Base-by-base conservation (phyloP, 2,113 vertebrate genomes). In the Aldabrachelys gigantea region DNA sequence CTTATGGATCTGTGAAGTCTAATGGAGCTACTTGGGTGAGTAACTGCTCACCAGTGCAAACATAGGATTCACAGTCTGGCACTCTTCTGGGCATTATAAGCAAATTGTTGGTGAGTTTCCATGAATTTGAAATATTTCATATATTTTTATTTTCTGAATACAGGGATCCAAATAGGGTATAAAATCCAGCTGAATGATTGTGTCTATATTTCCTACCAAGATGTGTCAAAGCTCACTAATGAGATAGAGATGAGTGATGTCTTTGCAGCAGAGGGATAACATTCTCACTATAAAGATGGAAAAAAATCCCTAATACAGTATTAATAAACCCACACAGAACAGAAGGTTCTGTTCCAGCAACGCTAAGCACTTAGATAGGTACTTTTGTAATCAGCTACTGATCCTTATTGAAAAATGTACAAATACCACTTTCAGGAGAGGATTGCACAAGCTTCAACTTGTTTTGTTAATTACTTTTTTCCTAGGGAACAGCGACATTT, bases 371-470 rank as follows among this genome's bases (percentile, higher is more conserved):
- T 97, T 84, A 94, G 35, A 56, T 56, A 86, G 11, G 91, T 96
- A 91, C 88, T 90, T 95, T 95, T 89, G 93, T 89, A 96, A 97
- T 94, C 91, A 95, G 88, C 35, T 91, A 54, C 87, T 95, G 91
- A 95, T 95, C 94, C 89, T 82, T 94, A 93, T 88, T 97, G 94
- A 97, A 97, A 96, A 95, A 93, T 91, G 88, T 80, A 96, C 11
- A 0, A 95, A 93, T 90, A 69, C 89, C 90, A 80, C 84, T 96
- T 97, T 95, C 87, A 94, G 93, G 94, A 96, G 89, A 94, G 89
- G 94, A 98, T 97, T 97, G 97, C 56, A 95, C 87, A 97, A 96
- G 95, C 90, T 95, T 92, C 90, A 97, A 82, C 95, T 93, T 97
- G 96, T 94, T 97, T 93, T 75, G 80, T 95, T 97, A 97, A 97